Conservation (phyloP, 2,888 invertebrate species). For the Aquatica leii region DNA sequence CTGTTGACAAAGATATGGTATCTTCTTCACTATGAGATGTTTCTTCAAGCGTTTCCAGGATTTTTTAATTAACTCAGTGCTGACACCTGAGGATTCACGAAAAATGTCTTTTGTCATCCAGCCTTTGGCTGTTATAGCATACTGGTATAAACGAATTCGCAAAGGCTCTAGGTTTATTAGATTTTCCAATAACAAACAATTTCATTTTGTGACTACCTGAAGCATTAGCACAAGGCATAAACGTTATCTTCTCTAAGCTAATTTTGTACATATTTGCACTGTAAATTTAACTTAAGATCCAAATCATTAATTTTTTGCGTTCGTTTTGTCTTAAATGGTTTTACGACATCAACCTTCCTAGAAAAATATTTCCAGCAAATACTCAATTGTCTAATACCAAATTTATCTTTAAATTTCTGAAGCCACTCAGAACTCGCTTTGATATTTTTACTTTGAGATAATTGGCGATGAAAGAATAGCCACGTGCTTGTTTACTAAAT, state of each 20-base stretch:
- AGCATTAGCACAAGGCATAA: background rate
- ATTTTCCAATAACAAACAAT: no score
- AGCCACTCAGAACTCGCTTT: background rate
- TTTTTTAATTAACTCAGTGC: background rate
- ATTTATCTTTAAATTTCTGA: background rate
- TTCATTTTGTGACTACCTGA: no score
- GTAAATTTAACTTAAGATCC: background rate
- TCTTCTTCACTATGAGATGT: no score
- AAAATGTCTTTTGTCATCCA: background rate
- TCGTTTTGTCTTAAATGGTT: background rate
- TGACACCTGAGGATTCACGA: no score
- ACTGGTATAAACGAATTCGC: background rate
- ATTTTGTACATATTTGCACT: background rate
- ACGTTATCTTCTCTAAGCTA: background rate
- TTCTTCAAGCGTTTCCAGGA: background rate
- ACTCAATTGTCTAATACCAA: background rate
- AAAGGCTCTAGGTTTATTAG: no score
- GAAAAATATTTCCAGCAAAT: background rate
- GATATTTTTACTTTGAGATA: background rate
- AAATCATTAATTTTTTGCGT: background rate
- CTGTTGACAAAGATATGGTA: no score
- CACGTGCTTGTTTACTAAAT: background rate
- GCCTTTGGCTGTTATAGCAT: no score
- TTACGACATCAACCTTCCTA: background rate
- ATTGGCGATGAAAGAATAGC: background rate